Evolutionary conservation across 2,797 vertebrate genomes (phyloP), one percentile per base, ranked within the genome.

Genomic region (Vipera ursinii): DNA sequence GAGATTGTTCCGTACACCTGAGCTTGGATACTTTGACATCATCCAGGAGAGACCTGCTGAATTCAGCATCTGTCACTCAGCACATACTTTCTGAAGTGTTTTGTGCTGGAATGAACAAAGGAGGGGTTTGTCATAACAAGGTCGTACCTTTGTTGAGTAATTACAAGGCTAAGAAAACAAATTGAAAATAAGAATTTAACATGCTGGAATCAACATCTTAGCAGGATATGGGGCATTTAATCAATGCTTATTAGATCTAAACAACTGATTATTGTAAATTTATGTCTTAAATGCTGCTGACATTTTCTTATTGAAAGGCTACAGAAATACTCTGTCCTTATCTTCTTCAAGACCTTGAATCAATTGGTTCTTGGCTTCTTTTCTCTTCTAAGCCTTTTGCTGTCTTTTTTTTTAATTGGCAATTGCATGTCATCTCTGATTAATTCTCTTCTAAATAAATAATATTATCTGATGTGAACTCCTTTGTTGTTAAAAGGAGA

Each of bases 261-360:
- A 93, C 26, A 89, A 94, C 86, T 0, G 51, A 13, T 93, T 65
- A 20, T 55, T 88, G 55, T 91, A 90, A 91, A 92, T 24, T 6
- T 85, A 93, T 92, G 55, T 61, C 59, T 60, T 15, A 93, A 91
- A 90, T 28, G 73, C 88, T 13, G 89, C 87, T 90, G 91, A n/a
- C 69, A 55, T 89, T 95, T 92, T 63, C 93, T 55, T 63, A 93
- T 92, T 92, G 87, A 82, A 56, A 20, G 24, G 55, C 6, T 91
- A 48, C 93, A 92, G 59, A 93, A 55, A 86, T 38, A 93, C 63
- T 57, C 92, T 69, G 28, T 82, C 38, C 38, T 92, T 91, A 73
- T 94, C 89, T 89, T 61, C 88, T 94, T 96, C 94, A 95, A 95
- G 93, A 92, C 92, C 90, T 92, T 60, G 20, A 82, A 85, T 61